phyloP scores from a whole-genome alignment of 2,797 vertebrate species.

The Neosilurus mollespiculum region DNA sequence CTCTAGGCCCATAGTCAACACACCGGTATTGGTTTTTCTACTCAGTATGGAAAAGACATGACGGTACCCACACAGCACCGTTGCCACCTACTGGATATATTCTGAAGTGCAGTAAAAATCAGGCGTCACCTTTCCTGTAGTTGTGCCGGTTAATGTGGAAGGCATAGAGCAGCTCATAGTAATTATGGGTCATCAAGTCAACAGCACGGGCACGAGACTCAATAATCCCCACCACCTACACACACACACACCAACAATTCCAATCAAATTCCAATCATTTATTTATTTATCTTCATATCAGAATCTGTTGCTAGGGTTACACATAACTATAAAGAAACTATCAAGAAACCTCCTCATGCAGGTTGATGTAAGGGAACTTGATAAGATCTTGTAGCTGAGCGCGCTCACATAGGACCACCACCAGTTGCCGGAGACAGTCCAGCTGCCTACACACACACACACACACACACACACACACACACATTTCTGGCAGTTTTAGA shows the following conservation, averaged over 20 bases:
- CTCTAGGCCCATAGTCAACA: too few relatives aligned
- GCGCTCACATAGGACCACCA: conserved; percentile 91
- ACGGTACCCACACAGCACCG: background rate
- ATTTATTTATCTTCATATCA: background rate
- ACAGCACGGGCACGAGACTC: conserved; percentile 89
- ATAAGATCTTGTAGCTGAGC: conserved; percentile 92
- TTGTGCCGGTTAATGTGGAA: conserved; percentile 96
- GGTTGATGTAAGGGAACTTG: conserved; percentile 89
- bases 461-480: conserved; percentile 21
- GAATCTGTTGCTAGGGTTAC: conserved; percentile 1
- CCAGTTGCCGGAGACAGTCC: conserved; percentile 93
- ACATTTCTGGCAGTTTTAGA: background rate
- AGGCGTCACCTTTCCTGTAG: conserved; percentile 86
- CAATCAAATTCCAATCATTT: too few relatives aligned
- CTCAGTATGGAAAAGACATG: background rate
- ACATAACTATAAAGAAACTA: background rate
- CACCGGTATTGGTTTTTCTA: background rate
- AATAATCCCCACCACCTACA: conserved; percentile 89
- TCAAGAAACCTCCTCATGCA: conserved; percentile 85
- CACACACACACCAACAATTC: background rate
- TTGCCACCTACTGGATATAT: background rate
- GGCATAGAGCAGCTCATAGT: conserved; percentile 93
- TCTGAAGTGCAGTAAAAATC: background rate
- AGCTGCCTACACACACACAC: conserved; percentile 76
- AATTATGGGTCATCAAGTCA: conserved; percentile 92